Evolutionary conservation across 2,797 vertebrate genomes (phyloP).

Genomic region (Chrosomus eos): DNA sequence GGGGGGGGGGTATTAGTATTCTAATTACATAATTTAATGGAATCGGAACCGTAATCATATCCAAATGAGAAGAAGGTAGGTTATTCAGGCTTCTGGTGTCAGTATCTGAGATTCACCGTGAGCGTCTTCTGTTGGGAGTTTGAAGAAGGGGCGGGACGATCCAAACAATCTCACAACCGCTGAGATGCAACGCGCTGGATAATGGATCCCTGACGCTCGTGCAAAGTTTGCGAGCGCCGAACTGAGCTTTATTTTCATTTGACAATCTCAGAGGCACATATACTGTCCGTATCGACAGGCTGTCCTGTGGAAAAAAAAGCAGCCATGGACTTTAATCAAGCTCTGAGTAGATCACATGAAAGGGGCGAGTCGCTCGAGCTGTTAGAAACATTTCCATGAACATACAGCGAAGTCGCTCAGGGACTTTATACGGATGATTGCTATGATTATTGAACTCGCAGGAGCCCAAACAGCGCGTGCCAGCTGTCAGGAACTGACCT

Average conservation of each 20-base stretch:
- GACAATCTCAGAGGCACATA: not conserved
- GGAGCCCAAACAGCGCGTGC: conserved; percentile 20
- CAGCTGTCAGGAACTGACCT: conserved; percentile 23
- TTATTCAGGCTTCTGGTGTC: not conserved
- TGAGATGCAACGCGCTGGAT: not conserved
- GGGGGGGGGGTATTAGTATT: too few relatives aligned
- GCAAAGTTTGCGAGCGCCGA: conserved; percentile 17
- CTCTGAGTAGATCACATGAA: conserved; percentile 40
- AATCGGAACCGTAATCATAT: not conserved
- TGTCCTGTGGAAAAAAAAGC: conserved; percentile 19
- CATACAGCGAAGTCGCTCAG: conserved; percentile 14
- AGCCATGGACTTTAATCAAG: conserved; percentile 42
- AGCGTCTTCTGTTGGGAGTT: conserved; percentile 6
- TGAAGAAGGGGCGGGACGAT: conserved; percentile 29
- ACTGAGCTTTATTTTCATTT: not conserved
- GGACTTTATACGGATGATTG: conserved; percentile 7
- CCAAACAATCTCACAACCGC: not conserved
- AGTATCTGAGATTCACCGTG: not conserved
- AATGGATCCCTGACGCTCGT: not conserved
- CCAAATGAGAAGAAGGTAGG: not conserved
- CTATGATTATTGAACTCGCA: conserved; percentile 23
- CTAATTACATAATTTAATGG: not conserved
- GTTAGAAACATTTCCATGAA: conserved; percentile 8
- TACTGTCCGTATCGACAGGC: not conserved
- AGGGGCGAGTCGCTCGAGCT: conserved; percentile 22